phyloP scores from a whole-genome alignment of 2,113 vertebrate species.

The Mesembrinibis cayennensis region DNA sequence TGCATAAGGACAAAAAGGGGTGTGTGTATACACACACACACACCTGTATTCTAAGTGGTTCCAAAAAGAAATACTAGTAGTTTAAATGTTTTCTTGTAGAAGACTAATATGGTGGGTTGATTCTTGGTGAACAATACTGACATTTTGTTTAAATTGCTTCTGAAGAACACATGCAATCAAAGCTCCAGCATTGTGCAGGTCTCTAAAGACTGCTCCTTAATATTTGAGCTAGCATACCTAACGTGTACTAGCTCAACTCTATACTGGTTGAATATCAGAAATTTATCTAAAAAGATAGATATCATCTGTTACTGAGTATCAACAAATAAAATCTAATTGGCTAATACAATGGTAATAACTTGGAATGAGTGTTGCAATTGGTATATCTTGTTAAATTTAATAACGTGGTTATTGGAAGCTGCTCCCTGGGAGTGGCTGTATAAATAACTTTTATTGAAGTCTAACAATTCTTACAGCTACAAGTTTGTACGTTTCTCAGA shows the following conservation, averaged over 20 bases:
- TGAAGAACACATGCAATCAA: background rate
- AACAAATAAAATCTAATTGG: background rate
- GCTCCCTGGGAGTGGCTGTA: background rate
- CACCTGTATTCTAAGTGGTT: background rate
- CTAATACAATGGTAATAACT: conserved; percentile 17
- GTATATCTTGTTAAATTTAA: background rate
- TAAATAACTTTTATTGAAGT: conserved; percentile 39
- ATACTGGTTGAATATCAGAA: background rate
- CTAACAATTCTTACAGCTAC: background rate
- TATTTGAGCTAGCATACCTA: background rate
- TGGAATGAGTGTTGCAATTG: background rate
- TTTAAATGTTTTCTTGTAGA: background rate
- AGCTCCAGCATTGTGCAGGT: background rate
- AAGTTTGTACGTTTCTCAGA: background rate
- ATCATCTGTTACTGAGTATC: background rate
- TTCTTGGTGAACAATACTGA: background rate
- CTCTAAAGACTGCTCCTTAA: background rate
- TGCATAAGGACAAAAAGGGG: fast-evolving
- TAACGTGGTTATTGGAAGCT: background rate
- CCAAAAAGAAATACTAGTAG: background rate
- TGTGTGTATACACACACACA: background rate
- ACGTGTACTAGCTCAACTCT: background rate
- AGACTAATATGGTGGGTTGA: background rate
- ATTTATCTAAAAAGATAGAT: background rate
- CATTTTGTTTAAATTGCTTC: background rate